phyloP scores from a whole-genome alignment of 2,113 vertebrate species.

The Picathartes gymnocephalus region DNA sequence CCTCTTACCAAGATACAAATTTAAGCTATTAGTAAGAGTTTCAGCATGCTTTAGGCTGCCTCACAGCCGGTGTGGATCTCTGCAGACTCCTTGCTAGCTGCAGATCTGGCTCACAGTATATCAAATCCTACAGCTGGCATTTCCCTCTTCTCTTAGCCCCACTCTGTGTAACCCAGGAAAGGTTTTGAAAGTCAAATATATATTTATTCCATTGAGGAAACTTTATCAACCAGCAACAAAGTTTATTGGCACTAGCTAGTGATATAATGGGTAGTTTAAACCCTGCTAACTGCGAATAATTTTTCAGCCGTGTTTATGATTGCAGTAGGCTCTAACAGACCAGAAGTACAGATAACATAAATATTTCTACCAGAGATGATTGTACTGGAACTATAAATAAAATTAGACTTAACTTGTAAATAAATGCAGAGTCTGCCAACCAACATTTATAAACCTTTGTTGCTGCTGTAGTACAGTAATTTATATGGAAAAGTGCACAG shows the following conservation, averaged over 20 bases:
- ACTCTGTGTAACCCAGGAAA: conserved; percentile 49
- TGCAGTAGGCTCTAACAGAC: conserved; percentile 69
- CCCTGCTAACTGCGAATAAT: conserved; percentile 80
- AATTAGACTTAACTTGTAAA: conserved; percentile 78
- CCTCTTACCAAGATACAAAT: neutral
- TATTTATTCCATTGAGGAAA: conserved; percentile 76
- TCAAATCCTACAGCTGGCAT: conserved; percentile 1
- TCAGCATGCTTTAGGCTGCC: neutral
- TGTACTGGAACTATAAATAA: conserved; percentile 75
- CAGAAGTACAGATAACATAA: conserved; percentile 79
- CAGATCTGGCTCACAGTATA: neutral
- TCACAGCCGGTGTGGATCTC: neutral
- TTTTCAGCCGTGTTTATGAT: conserved; percentile 78
- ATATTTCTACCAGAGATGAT: conserved; percentile 75
- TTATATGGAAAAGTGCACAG: conserved; percentile 69
- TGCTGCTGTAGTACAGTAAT: conserved; percentile 71
- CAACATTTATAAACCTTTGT: conserved; percentile 75
- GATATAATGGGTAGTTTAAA: conserved; percentile 82
- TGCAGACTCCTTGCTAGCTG: neutral
- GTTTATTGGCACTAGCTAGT: conserved; percentile 74
- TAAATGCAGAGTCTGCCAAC: conserved; percentile 69
- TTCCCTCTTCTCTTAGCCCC: conserved; percentile 22
- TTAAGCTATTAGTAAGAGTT: neutral
- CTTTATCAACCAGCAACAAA: conserved; percentile 76
- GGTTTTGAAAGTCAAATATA: conserved; percentile 76